Evolutionary conservation across 2,113 vertebrate species (phyloP).

Genomic region (Turnix velox): DNA sequence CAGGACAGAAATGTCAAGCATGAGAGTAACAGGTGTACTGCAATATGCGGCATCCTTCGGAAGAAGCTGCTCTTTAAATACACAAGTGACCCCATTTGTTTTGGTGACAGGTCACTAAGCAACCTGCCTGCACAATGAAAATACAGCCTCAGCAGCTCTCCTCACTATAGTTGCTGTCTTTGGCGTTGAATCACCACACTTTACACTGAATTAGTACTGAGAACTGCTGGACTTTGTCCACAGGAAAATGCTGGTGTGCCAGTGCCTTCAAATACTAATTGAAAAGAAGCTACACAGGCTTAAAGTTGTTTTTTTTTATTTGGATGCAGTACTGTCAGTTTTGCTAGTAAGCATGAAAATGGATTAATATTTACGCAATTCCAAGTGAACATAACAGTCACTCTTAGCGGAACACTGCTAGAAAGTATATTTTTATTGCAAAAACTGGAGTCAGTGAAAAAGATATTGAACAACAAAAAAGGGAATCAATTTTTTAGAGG

Average conservation of each 20-base stretch:
- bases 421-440: background rate
- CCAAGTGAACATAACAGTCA: background rate
- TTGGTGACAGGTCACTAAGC: conserved; percentile 62
- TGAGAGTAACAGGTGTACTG: conserved; percentile 47
- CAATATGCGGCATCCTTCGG: background rate
- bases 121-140: conserved; percentile 3
- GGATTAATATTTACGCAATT: background rate
- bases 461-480: background rate
- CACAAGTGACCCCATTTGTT: conserved; percentile 61
- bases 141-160: background rate
- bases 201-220: background rate
- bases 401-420: background rate
- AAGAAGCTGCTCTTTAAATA: conserved; percentile 67
- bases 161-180: background rate
- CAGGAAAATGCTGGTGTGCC: background rate
- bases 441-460: background rate
- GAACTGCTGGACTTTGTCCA: background rate
- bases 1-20: conserved; percentile 39
- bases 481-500: background rate
- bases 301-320: background rate
- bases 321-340: background rate
- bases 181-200: fast-evolving
- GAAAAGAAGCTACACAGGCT: background rate
- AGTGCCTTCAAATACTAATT: background rate
- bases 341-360: background rate